Base-by-base conservation (phyloP, 2,888 invertebrate genomes). In the Mayetiola destructor region DNA sequence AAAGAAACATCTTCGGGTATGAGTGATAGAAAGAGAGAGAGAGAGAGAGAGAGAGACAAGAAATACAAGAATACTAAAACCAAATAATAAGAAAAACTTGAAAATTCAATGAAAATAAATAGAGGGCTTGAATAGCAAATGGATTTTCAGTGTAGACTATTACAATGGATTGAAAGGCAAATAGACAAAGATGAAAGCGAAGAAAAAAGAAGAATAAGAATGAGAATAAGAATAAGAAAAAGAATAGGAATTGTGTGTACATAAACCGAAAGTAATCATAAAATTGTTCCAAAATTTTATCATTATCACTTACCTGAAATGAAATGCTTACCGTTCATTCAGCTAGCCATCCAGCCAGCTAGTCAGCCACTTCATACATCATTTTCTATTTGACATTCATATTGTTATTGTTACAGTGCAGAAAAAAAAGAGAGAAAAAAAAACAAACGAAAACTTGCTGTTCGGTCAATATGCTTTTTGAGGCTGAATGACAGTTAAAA, bases 291-390 rank as follows among this genome's bases (percentile, higher is more conserved):
- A n/a, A n/a, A 48, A 48, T 23, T 48, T 48, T 27, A 48, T 48
- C 48, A 48, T 48, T 48, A 48, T 48, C 48, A 48, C 48, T 48
- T 48, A 48, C 48, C 48, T 48, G 48, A n/a, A 48, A 14, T n/a
- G 18, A 27, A 14, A 27, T 10, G 20, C 18, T 9, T 3, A 36
- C n/a, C n/a, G n/a, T n/a, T n/a, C n/a, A n/a, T n/a, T n/a, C n/a
- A n/a, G n/a, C n/a, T n/a, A n/a, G n/a, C n/a, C n/a, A n/a, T n/a
- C n/a, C n/a, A n/a, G n/a, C n/a, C n/a, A n/a, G n/a, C n/a, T n/a
- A n/a, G n/a, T n/a, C n/a, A 18, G 48, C 48, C 48, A 48, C 27
- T 48, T 27, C 48, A n/a, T n/a, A n/a, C n/a, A n/a, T n/a, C n/a
- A 48, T 48, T 48, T 27, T 23, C 48, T 27, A 27, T 48, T 48